Conservation (phyloP, 1,140 invertebrate species). For the Harlomillsia oculata region DNA sequence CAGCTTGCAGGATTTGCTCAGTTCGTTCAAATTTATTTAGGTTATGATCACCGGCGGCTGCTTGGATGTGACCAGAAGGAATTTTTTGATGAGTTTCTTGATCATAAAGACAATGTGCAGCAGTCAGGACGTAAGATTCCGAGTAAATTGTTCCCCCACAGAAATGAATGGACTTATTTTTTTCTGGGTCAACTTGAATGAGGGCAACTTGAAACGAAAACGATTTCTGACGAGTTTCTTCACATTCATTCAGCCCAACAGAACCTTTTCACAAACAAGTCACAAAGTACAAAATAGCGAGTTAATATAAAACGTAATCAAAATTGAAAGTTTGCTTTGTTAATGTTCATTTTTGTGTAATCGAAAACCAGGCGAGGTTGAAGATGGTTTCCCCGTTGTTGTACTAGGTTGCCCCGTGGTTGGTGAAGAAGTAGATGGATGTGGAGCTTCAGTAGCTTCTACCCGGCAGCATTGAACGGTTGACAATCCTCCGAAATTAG, state of each 20-base stretch:
- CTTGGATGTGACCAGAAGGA: background rate
- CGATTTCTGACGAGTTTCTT: no score
- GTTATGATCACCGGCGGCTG: background rate
- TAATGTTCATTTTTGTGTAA: no score
- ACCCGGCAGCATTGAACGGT: no score
- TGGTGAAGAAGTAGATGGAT: no score
- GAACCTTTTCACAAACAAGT: background rate
- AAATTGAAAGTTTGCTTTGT: no score
- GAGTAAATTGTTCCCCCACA: background rate
- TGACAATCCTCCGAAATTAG: no score
- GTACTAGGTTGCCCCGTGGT: no score
- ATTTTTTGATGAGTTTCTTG: background rate
- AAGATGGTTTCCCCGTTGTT: no score
- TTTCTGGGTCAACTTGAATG: background rate
- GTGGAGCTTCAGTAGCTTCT: no score
- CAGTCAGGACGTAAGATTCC: background rate
- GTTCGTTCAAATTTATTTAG: background rate
- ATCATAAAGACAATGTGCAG: slow-evolving; percentile 1
- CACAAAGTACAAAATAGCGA: no score
- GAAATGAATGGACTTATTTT: background rate
- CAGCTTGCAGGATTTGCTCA: background rate
- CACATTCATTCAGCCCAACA: background rate
- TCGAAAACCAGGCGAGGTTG: no score
- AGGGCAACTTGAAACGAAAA: background rate
- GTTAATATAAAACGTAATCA: no score